phyloP scores from a whole-genome alignment of 2,797 vertebrate genomes.

The Lacerta viridis region DNA sequence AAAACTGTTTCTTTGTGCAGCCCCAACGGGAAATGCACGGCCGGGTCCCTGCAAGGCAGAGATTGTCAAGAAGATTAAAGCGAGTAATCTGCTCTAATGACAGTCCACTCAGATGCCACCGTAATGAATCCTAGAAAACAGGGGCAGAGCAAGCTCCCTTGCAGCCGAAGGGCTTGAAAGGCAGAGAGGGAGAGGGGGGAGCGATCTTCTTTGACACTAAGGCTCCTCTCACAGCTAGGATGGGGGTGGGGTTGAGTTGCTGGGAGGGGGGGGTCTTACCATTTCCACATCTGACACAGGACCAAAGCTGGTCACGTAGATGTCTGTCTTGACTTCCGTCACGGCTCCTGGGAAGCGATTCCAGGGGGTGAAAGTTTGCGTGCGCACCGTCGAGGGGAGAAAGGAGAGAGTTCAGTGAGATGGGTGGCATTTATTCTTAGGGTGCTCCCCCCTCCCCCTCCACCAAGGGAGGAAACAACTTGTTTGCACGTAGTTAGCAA shows the following conservation, averaged over 20 bases:
- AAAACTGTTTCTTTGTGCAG: constrained; percentile 43
- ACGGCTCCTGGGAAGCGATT: constrained; percentile 86
- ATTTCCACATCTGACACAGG: constrained; percentile 99
- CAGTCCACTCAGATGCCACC: constrained; percentile 61
- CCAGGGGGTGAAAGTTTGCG: not conserved
- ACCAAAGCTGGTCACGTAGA: constrained; percentile 98
- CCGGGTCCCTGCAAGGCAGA: constrained; percentile 35
- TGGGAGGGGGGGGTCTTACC: constrained; percentile 80
- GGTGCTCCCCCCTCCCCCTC: not conserved
- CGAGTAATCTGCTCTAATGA: constrained; percentile 69
- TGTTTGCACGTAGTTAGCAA: not conserved
- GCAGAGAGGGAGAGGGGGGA: not conserved
- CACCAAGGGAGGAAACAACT: not conserved
- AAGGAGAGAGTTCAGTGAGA: not conserved
- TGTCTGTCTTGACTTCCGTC: constrained; percentile 98
- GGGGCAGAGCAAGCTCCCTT: constrained; percentile 11
- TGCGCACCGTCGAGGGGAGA: not conserved
- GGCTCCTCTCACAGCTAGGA: too few relatives aligned
- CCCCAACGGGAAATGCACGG: constrained; percentile 39
- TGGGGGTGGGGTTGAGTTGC: too few relatives aligned
- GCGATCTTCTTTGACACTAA: not conserved
- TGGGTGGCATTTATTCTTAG: not conserved
- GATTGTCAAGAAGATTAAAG: constrained; percentile 70
- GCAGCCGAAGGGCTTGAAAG: not conserved
- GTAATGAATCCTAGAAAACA: constrained; percentile 48